phyloP scores from a whole-genome alignment of 2,113 vertebrate species.

The Paramormyrops kingsleyae region DNA sequence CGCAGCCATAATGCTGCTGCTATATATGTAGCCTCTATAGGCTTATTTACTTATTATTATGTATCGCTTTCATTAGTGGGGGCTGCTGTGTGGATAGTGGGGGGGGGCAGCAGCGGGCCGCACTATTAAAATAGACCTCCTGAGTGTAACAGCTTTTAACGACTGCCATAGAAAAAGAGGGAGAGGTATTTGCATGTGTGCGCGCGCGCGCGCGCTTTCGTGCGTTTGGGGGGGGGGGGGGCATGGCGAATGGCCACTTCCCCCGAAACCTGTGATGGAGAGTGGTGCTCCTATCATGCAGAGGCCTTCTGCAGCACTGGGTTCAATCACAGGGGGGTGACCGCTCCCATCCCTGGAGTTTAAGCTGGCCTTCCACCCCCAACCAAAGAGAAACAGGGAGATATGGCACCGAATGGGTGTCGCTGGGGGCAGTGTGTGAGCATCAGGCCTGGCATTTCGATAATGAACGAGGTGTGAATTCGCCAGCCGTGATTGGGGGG shows the following conservation, averaged over 20 bases:
- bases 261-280: constrained; percentile 29
- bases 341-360: constrained; percentile 47
- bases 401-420: constrained; percentile 53
- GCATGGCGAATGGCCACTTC: neutral
- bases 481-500: constrained; percentile 36
- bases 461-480: constrained; percentile 67
- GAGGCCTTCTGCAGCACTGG: constrained; percentile 13
- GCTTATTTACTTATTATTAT: constrained; percentile 15
- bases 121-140: constrained; percentile 19
- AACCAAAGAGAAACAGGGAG: constrained; percentile 28
- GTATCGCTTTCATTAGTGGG: constrained; percentile 10
- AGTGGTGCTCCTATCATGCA: neutral
- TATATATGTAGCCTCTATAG: constrained; percentile 2
- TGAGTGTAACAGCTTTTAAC: constrained; percentile 24
- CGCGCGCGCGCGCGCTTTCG: neutral
- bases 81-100: neutral
- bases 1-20: neutral
- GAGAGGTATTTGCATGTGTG: neutral
- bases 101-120: constrained; percentile 7
- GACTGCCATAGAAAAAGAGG: constrained; percentile 11
- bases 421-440: constrained; percentile 37
- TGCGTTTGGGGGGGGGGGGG: neutral
- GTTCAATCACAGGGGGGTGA: constrained; percentile 35
- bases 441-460: constrained; percentile 31
- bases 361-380: constrained; percentile 44